Conservation (phyloP, 2,113 vertebrate species). For the Fukomys damarensis region DNA sequence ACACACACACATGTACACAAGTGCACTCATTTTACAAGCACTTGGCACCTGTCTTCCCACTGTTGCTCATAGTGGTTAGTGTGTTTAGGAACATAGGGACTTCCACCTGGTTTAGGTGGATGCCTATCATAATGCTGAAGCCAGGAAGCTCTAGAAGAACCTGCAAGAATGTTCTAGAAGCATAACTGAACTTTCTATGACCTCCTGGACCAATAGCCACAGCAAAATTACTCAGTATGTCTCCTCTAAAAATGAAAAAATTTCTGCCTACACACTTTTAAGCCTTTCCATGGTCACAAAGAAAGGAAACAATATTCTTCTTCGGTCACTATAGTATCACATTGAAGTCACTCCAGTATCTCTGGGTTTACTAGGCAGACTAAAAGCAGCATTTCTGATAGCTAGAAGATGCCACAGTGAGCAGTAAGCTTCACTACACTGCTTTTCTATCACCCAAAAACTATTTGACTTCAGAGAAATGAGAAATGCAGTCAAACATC, state of each 20-base stretch:
- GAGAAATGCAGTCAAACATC: not conserved
- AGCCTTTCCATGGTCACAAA: not conserved
- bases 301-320: not conserved
- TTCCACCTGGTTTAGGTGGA: not conserved
- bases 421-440: not conserved
- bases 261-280: not conserved
- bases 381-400: not conserved
- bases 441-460: conserved; percentile 23
- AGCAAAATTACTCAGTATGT: not conserved
- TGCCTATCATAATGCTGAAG: not conserved
- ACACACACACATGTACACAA: not conserved
- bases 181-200: not conserved
- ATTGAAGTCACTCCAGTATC: not conserved
- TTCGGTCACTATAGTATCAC: not conserved
- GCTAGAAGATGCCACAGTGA: not conserved
- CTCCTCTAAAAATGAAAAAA: not conserved
- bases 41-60: not conserved
- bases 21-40: not conserved
- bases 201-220: not conserved
- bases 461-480: conserved; percentile 12
- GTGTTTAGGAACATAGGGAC: not conserved
- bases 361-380: not conserved
- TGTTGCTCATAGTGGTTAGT: not conserved
- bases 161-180: not conserved
- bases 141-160: not conserved